These are phyloP conservation scores for Hippocampus zosterae DNA, from an alignment of 2,113 vertebrate species.

Conservation along the genomic window DNA sequence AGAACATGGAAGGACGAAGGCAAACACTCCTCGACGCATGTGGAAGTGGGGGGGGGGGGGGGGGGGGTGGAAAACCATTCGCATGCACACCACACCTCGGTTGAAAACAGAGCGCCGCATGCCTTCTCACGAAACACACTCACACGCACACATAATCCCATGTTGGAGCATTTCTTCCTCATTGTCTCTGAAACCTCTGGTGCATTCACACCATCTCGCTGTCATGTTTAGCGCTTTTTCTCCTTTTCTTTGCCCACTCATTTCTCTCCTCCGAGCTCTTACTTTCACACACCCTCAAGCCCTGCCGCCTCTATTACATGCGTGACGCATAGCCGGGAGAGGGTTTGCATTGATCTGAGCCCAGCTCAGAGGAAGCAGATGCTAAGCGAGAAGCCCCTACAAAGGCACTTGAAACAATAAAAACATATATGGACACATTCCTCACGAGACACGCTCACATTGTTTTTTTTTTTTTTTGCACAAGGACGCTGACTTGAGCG, in stretches of 20 bases:
- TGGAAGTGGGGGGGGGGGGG: background rate
- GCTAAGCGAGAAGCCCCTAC: constrained; percentile 43
- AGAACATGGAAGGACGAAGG: constrained; percentile 56
- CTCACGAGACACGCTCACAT: background rate
- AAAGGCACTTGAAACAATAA: constrained; percentile 27
- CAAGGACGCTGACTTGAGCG: background rate
- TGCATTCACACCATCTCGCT: constrained; percentile 52
- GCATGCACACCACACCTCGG: constrained; percentile 45
- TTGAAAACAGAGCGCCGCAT: constrained; percentile 38
- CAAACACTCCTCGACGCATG: constrained; percentile 48
- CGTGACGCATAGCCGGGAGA: constrained; percentile 68
- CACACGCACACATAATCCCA: constrained; percentile 39
- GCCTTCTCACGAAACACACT: constrained; percentile 33
- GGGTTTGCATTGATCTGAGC: constrained; percentile 63
- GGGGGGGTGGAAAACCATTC: constrained; percentile 34
- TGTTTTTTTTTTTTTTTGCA: background rate
- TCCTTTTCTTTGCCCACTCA: constrained; percentile 42
- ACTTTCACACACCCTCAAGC: constrained; percentile 32
- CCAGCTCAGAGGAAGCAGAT: constrained; percentile 60
- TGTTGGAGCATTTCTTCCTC: constrained; percentile 43
- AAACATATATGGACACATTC: background rate
- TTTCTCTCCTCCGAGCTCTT: constrained; percentile 29
- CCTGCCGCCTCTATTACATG: constrained; percentile 56
- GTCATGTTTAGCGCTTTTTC: constrained; percentile 46
- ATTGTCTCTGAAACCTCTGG: constrained; percentile 44